Evolutionary conservation across 2,113 vertebrate genomes (phyloP).

Genomic region (Amia ocellicauda): DNA sequence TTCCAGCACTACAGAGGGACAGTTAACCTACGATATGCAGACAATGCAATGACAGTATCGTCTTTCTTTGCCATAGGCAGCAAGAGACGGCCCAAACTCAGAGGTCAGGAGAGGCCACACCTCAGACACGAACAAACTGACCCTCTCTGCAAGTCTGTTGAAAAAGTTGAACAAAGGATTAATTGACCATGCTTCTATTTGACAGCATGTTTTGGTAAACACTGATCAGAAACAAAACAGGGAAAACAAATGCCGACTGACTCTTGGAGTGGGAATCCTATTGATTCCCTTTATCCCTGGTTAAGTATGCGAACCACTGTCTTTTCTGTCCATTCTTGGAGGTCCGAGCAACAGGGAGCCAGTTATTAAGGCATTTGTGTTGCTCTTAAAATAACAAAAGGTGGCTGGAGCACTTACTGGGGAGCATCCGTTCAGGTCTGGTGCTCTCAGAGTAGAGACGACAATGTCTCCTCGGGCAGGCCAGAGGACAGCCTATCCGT

Average conservation of each 20-base stretch:
- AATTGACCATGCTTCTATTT: conserved; percentile 54
- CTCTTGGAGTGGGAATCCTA: conserved; percentile 42
- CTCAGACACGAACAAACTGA: conserved; percentile 39
- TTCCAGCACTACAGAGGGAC: conserved; percentile 28
- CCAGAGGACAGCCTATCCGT: background rate
- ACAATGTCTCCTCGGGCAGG: conserved; percentile 3
- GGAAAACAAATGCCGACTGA: conserved; percentile 40
- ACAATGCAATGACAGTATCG: no score
- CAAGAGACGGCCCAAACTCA: conserved; percentile 18
- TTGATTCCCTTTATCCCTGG: conserved; percentile 48
- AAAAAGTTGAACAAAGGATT: conserved; percentile 8
- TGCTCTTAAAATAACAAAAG: conserved; percentile 13
- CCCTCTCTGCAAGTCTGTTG: conserved; percentile 43
- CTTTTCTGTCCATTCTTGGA: conserved; percentile 27
- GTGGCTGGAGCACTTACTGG: conserved; percentile 8
- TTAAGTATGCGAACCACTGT: conserved; percentile 39
- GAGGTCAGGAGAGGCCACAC: conserved; percentile 50
- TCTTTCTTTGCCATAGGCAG: no score
- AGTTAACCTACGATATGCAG: conserved; percentile 7
- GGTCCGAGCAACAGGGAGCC: conserved; percentile 40
- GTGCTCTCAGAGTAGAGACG: conserved; percentile 1
- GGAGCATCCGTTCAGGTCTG: conserved; percentile 11
- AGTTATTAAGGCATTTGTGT: conserved; percentile 23
- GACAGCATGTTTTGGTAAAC: conserved; percentile 53
- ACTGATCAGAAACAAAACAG: conserved; percentile 55